Percentiles rank a stretch among this genome's conserved stretches.
phyloP scores from a whole-genome alignment of 2,888 invertebrate species.

The Hypomecis punctinalis region DNA sequence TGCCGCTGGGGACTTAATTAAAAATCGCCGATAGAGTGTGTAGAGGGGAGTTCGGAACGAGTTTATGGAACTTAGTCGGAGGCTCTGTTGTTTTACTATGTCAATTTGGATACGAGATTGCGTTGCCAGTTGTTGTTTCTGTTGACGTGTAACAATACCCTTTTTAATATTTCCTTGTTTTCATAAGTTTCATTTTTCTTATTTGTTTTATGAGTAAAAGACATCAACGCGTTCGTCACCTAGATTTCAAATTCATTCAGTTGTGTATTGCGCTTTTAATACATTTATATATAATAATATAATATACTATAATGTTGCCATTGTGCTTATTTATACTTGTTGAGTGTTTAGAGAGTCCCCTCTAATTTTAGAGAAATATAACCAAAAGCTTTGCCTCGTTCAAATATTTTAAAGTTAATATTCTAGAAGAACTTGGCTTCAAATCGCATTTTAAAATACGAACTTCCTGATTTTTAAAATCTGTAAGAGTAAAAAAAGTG shows the following conservation, averaged over 20 bases:
- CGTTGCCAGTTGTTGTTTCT: slow-evolving; percentile 49
- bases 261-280: no score
- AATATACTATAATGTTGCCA: not conserved
- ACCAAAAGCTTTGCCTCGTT: no score
- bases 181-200: not conserved
- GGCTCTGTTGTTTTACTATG: slow-evolving; percentile 82
- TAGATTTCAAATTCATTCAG: not conserved
- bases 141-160: slow-evolving; percentile 8
- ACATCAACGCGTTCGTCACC: slow-evolving; percentile 33
- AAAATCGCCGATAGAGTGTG: slow-evolving; percentile 85
- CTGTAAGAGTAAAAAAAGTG: no score
- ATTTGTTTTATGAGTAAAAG: slow-evolving; percentile 25
- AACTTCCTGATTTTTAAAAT: no score
- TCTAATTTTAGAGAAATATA: no score
- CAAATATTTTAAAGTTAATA: no score
- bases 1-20: slow-evolving; percentile 83
- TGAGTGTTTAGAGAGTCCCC: no score
- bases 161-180: not conserved
- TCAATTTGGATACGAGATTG: slow-evolving; percentile 84
- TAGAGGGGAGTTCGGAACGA: slow-evolving; percentile 82
- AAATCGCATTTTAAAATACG: no score
- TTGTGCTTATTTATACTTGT: not conserved
- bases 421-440: no score
- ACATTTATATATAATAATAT: no score
- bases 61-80: slow-evolving; percentile 81